A percentile compares a stretch with the other conserved stretches of the same genome.
Conservation (phyloP, 2,797 vertebrate genomes). For the Leuciscus waleckii region DNA sequence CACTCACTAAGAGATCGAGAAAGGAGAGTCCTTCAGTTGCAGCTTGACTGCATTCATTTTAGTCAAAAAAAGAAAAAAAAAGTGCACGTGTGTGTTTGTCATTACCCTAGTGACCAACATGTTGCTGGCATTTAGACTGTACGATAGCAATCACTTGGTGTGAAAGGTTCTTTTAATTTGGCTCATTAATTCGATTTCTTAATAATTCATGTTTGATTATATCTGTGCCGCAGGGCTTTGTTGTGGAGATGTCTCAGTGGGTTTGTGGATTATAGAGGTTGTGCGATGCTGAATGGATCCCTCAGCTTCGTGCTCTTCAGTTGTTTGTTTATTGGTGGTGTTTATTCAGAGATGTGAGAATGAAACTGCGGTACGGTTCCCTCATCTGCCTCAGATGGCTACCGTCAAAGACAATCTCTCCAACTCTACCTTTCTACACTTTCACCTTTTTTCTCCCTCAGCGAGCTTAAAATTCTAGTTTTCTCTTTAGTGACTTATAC, state of each 20-base stretch:
- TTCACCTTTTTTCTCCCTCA: not conserved
- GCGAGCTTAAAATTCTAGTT: not conserved
- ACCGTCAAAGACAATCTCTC: not conserved
- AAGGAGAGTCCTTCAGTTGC: not conserved
- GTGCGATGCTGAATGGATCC: not conserved
- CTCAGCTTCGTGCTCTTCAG: conserved; percentile 2
- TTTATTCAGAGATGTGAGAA: conserved; percentile 18
- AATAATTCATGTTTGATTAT: conserved; percentile 24
- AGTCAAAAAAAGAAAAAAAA: no score
- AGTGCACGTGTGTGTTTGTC: not conserved
- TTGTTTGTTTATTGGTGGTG: conserved; percentile 12
- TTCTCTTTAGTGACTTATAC: not conserved
- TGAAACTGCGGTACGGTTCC: not conserved
- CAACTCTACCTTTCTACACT: not conserved
- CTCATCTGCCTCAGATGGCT: not conserved
- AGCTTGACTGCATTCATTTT: not conserved
- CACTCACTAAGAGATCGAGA: not conserved
- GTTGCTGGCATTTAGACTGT: not conserved
- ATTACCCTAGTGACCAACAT: not conserved
- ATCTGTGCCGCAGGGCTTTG: conserved; percentile 11
- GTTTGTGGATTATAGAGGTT: not conserved
- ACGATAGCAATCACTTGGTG: not conserved
- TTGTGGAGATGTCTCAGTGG: conserved; percentile 23
- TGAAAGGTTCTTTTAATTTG: conserved; percentile 26
- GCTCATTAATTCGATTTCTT: conserved; percentile 14